A percentile compares a stretch with the other conserved stretches of the same genome.
Evolutionary conservation across 2,113 vertebrate genomes (phyloP).

Genomic region (Phocoena sinus): DNA sequence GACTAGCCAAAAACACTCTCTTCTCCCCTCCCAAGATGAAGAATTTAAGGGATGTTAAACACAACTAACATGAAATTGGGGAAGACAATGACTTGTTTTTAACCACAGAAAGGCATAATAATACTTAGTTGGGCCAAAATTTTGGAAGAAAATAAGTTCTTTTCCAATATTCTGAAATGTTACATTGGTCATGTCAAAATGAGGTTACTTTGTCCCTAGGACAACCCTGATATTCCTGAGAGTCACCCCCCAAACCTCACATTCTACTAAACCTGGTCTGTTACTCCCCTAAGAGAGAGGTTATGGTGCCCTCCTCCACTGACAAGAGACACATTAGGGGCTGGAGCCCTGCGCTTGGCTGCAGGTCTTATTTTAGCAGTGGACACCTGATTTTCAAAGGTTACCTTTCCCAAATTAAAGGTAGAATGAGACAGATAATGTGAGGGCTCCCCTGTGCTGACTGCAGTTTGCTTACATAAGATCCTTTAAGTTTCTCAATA

Average conservation of each 20-base stretch:
- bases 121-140: constrained; percentile 14
- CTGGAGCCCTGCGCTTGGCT: neutral
- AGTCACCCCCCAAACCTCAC: neutral
- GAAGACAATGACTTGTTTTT: constrained; percentile 56
- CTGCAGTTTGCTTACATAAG: constrained; percentile 13
- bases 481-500: constrained; percentile 24
- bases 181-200: constrained; percentile 31
- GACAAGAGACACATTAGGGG: neutral
- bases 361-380: constrained; percentile 26
- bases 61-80: constrained; percentile 29
- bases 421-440: neutral
- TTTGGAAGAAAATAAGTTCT: constrained; percentile 46
- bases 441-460: neutral
- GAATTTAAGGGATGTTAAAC: constrained; percentile 17
- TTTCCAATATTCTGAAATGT: constrained; percentile 45
- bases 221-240: neutral
- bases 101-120: constrained; percentile 50
- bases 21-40: neutral
- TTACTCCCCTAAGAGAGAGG: neutral
- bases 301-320: neutral
- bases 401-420: constrained; percentile 51
- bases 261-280: neutral
- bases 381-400: constrained; percentile 54
- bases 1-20: constrained; percentile 10
- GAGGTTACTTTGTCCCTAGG: constrained; percentile 9